A percentile compares a stretch with the other conserved stretches of the same genome.
Conservation (phyloP, 2,888 invertebrate species). For the Oithona nana region DNA sequence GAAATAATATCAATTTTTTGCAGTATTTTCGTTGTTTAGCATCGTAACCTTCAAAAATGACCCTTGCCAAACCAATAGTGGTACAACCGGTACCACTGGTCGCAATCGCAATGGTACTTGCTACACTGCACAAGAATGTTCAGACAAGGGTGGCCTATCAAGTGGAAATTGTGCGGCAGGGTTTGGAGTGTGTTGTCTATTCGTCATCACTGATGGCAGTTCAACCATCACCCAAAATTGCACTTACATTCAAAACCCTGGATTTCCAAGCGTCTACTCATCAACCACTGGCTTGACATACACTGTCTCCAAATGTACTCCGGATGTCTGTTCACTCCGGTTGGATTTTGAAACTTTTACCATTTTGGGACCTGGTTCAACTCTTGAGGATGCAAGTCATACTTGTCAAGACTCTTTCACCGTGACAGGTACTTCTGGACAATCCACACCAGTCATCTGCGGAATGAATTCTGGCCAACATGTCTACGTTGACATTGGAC, state of each 20-base stretch:
- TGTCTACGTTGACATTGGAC: not conserved
- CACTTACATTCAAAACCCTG: not conserved
- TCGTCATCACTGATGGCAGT: not conserved
- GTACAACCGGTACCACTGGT: no score
- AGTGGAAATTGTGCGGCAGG: not conserved
- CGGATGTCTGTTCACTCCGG: not conserved
- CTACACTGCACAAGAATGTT: not conserved
- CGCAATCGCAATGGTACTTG: not conserved
- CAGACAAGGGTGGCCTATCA: not conserved
- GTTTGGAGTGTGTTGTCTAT: not conserved
- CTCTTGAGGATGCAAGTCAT: not conserved
- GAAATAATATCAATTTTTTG: no score
- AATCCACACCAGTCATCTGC: not conserved
- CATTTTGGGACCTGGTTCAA: no score
- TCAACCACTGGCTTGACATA: not conserved
- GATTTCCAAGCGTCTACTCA: not conserved
- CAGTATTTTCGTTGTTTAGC: no score
- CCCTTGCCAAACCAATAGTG: no score
- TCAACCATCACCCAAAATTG: not conserved
- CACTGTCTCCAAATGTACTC: not conserved
- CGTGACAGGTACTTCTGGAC: not conserved
- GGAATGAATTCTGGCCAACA: not conserved
- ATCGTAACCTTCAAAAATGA: no score
- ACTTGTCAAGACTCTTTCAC: not conserved
- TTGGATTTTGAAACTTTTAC: not conserved